phyloP scores from a whole-genome alignment of 2,113 vertebrate species.

The Synodontis membranacea region DNA sequence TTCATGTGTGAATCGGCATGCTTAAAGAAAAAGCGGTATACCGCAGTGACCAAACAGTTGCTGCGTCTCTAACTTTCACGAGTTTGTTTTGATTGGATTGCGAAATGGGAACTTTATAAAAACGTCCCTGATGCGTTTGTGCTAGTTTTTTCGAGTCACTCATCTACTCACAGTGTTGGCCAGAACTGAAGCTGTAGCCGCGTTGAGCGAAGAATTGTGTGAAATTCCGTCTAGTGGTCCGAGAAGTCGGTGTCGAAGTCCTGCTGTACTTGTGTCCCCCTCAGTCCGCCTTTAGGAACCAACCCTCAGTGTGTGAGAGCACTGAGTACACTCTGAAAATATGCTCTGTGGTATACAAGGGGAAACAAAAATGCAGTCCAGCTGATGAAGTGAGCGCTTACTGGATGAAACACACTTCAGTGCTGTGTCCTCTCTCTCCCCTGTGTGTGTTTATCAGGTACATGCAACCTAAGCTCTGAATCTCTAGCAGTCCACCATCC shows the following conservation, averaged over 20 bases:
- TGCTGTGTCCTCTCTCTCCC: neutral
- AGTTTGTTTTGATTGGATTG: neutral
- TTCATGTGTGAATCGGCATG: neutral
- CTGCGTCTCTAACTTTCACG: neutral
- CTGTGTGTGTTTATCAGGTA: slow-evolving; percentile 36
- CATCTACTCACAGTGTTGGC: neutral
- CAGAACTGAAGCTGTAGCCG: neutral
- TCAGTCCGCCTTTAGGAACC: neutral
- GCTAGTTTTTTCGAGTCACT: neutral
- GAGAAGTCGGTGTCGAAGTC: neutral
- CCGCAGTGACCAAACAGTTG: neutral
- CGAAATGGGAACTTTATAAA: neutral
- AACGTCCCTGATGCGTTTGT: no score
- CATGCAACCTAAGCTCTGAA: slow-evolving; percentile 40
- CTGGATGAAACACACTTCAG: neutral
- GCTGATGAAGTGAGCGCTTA: neutral
- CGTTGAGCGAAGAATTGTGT: neutral
- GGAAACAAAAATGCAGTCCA: neutral
- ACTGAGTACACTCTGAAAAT: neutral
- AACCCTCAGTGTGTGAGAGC: neutral
- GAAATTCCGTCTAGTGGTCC: slow-evolving; percentile 9
- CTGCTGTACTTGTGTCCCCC: slow-evolving; percentile 1
- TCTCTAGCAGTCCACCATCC: slow-evolving; percentile 32
- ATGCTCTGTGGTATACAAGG: neutral
- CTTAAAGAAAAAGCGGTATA: neutral